Percentiles rank a stretch among this genome's conserved stretches.
These are phyloP conservation scores for Hirtodrosophila confusa DNA, from an alignment of 2,888 invertebrate species.

Conservation along the genomic window DNA sequence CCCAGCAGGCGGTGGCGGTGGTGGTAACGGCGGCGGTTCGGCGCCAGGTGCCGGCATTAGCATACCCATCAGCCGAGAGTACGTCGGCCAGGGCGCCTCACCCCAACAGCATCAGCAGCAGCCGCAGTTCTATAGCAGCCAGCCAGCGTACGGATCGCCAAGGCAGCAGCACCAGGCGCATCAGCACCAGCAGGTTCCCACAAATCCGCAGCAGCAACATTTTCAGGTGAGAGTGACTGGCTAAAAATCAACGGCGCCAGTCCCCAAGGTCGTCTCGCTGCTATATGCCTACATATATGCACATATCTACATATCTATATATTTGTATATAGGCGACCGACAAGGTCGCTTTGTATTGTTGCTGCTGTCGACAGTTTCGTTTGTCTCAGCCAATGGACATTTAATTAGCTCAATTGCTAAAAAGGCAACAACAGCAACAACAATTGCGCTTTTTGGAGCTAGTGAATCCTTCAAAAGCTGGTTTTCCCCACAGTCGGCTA, in stretches of 20 bases:
- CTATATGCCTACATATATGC: slow-evolving; percentile 6
- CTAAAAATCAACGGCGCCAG: slow-evolving; percentile 35
- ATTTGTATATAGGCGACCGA: slow-evolving; percentile 42
- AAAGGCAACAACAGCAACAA: slow-evolving; percentile 8
- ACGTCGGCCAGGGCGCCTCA: slow-evolving; percentile 49
- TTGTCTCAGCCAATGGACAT: slow-evolving; percentile 29
- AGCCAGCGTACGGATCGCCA: slow-evolving; percentile 59
- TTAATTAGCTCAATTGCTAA: slow-evolving; percentile 33
- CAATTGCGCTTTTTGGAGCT: slow-evolving; percentile 6
- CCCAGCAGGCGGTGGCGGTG: slow-evolving; percentile 42
- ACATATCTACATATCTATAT: not conserved
- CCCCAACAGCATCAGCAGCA: slow-evolving; percentile 54
- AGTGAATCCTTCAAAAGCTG: slow-evolving; percentile 42
- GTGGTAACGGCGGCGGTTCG: slow-evolving; percentile 30
- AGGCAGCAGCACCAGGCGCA: slow-evolving; percentile 52
- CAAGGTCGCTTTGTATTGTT: slow-evolving; percentile 66
- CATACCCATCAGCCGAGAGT: slow-evolving; percentile 79
- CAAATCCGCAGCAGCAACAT: slow-evolving; percentile 68
- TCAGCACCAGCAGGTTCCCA: slow-evolving; percentile 58
- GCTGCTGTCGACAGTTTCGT: slow-evolving; percentile 28
- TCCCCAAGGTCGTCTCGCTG: slow-evolving; percentile 45
- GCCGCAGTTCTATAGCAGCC: slow-evolving; percentile 45
- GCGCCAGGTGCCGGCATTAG: slow-evolving; percentile 60
- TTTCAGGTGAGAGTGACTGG: slow-evolving; percentile 72
- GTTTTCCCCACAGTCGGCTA: slow-evolving; percentile 21